Conservation (phyloP, 2,888 invertebrate species). For the Alviniconcha strummeri region DNA sequence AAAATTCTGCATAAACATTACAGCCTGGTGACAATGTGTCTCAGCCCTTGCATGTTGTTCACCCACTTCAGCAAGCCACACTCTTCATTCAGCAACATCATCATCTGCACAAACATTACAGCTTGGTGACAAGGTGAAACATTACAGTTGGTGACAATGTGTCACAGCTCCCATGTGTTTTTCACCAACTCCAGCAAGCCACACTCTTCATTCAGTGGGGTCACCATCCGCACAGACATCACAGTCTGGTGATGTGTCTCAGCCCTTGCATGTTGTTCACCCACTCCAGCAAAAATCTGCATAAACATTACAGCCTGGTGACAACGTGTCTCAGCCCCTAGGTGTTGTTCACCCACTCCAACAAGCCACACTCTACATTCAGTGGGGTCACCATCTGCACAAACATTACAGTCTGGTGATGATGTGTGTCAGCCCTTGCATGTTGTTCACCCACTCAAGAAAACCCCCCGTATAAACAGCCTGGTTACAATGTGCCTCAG, state of each 20-base stretch:
- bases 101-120: conserved; percentile 80
- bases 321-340: conserved; percentile 71
- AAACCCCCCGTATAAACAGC: too few species aligned
- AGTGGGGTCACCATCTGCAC: conserved; percentile 84
- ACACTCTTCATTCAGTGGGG: conserved; percentile 93
- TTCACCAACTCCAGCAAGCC: conserved; percentile 97
- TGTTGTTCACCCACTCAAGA: conserved; percentile 97
- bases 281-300: conserved; percentile 95
- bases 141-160: conserved; percentile 71
- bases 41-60: conserved; percentile 81
- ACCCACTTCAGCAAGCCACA: conserved; percentile 98
- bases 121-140: conserved; percentile 65
- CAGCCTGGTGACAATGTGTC: conserved; percentile 76
- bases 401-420: conserved; percentile 73
- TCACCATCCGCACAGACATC: neutral
- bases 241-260: conserved; percentile 60
- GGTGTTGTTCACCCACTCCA: conserved; percentile 96
- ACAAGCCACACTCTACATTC: conserved; percentile 92
- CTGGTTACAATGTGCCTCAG: conserved; percentile 70
- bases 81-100: conserved; percentile 94
- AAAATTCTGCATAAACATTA: too few species aligned
- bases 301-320: conserved; percentile 77
- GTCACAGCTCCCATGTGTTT: conserved; percentile 79
- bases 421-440: conserved; percentile 69
- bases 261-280: conserved; percentile 84